Base-by-base conservation (phyloP, 2,888 invertebrate species). In the Anoplius nigerrimus region DNA sequence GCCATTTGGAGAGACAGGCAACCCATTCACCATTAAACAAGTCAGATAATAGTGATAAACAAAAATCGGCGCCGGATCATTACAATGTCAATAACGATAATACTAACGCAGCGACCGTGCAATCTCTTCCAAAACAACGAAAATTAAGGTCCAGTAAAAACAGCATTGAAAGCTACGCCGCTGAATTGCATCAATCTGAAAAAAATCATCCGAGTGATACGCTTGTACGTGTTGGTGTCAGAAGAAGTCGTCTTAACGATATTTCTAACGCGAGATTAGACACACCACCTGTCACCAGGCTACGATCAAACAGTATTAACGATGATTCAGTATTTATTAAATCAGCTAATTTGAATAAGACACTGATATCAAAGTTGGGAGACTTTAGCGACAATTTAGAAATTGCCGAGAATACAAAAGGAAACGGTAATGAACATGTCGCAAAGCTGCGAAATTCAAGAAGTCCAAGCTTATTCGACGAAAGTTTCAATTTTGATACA, bases 381-480 rank as follows among this genome's bases (percentile, higher is more conserved):
- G 11, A 55, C 0, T 21, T 15, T 20, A 64, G 70, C 46, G 16
- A 42, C 21, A 20, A 61, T 18, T 21, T 34, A n/a, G 60, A 5
- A 16, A 2, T 11, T 27, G 22, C 59, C 8, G 11, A 13, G 11
- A 34, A 34, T 34, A 34, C 1, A 3, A 34, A 34, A 34, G 11
- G 4, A 34, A 34, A 34, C 34, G 11, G 11, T 34, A 46, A 61
- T 6, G 48, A 16, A 11, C 42, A 48, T 22, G 2, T 21, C n/a
- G n/a, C n/a, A 16, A 68, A 66, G 64, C n/a, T 8, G 18, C 24
- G 51, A 22, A 22, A 21, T 64, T 72, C 78, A n/a, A 65, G 63
- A 42, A 91, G 90, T 86, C 91, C 91, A 2, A 91, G 90, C 84
- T 82, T 92, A 55, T 92, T 92, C 82, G 91, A 91, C 74, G 92